These are phyloP conservation scores for Pachycephala philippinensis DNA, from an alignment of 2,113 vertebrate genomes.

Conservation along the genomic window DNA sequence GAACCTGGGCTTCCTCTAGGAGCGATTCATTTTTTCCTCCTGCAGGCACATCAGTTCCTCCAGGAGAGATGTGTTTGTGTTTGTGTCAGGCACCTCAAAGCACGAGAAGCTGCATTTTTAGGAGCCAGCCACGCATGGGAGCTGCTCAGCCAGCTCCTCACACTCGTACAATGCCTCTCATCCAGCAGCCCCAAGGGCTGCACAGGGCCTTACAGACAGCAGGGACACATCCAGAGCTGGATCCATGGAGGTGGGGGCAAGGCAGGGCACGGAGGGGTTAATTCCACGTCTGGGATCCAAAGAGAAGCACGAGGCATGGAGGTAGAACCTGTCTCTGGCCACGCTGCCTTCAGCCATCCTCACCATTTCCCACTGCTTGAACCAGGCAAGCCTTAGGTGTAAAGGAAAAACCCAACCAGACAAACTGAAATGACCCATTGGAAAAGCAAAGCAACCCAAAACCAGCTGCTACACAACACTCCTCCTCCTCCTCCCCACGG, in stretches of 20 bases:
- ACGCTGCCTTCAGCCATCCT: not conserved
- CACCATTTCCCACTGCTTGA: not conserved
- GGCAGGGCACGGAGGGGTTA: rapidly evolving
- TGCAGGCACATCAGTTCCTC: not conserved
- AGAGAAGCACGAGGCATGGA: not conserved
- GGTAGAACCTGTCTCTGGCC: not conserved
- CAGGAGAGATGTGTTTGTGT: not conserved
- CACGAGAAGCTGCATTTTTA: not conserved
- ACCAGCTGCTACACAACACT: not conserved
- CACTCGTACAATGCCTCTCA: rapidly evolving
- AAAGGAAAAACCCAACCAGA: not conserved
- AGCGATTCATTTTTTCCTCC: not conserved
- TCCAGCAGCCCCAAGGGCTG: not conserved
- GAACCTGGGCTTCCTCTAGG: not conserved
- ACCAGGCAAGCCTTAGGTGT: rapidly evolving
- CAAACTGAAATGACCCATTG: no score
- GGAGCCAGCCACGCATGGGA: rapidly evolving
- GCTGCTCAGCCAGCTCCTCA: not conserved
- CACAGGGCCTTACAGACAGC: not conserved
- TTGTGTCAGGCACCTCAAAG: not conserved
- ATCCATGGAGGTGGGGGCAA: not conserved
- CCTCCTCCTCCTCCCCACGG: not conserved
- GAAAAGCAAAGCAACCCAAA: not conserved
- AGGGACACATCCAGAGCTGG: not conserved
- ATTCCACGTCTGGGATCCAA: not conserved